These are phyloP conservation scores for Ceuthmochares aereus DNA, from an alignment of 2,113 vertebrate species.

Conservation along the genomic window DNA sequence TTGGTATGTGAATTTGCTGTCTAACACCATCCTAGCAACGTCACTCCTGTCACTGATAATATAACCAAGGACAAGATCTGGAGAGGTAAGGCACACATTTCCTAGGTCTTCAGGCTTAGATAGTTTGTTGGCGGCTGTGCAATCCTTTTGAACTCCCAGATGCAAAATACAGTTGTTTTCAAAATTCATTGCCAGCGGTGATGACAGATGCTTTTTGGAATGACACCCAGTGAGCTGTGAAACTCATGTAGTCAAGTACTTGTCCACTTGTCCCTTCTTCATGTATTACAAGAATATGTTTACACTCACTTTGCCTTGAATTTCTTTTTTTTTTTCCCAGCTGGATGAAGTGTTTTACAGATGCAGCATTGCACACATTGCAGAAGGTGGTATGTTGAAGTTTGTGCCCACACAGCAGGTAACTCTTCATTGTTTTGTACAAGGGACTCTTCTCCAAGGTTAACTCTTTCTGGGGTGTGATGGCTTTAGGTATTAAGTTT, in stretches of 20 bases:
- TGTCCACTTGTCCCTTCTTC: constrained; percentile 48
- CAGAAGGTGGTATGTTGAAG: neutral
- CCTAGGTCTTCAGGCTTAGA: neutral
- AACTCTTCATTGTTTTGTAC: neutral
- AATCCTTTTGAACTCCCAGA: constrained; percentile 18
- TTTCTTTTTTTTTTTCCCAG: neutral
- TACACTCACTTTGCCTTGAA: neutral
- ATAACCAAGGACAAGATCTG: neutral
- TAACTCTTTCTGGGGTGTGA: neutral
- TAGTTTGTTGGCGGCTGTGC: neutral
- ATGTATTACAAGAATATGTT: constrained; percentile 53
- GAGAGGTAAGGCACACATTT: neutral
- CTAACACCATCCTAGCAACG: constrained; percentile 25
- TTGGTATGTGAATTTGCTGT: constrained; percentile 25
- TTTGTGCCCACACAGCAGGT: neutral
- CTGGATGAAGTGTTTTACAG: constrained; percentile 22
- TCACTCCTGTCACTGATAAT: constrained; percentile 44
- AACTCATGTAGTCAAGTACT: constrained; percentile 42
- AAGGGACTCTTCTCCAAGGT: neutral
- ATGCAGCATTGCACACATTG: neutral
- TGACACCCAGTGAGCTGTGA: constrained; percentile 54
- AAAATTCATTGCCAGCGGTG: constrained; percentile 30
- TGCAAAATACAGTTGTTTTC: constrained; percentile 34
- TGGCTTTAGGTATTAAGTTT: neutral
- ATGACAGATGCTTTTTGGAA: constrained; percentile 60